phyloP scores from a whole-genome alignment of 2,888 invertebrate species.

The Petrolisthes manimaculis region DNA sequence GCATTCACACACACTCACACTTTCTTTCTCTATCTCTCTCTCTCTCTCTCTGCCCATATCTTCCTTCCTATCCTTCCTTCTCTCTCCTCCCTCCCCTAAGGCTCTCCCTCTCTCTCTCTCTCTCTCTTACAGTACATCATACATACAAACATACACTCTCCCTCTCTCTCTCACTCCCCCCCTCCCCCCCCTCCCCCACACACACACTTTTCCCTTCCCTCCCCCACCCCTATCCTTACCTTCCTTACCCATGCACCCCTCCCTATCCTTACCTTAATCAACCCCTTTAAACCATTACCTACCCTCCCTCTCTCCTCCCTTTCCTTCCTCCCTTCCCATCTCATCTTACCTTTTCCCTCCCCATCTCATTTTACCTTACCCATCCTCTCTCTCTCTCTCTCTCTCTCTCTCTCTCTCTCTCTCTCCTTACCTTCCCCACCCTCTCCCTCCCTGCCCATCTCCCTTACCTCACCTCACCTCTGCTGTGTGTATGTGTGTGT shows the following conservation, averaged over 20 bases:
- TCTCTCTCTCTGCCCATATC: too few species aligned
- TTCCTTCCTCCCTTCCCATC: background rate
- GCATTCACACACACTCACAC: too few species aligned
- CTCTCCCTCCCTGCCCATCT: background rate
- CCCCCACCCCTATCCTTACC: background rate
- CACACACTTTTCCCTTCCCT: background rate
- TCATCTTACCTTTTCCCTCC: background rate
- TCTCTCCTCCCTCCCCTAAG: background rate
- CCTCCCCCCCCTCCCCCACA: background rate
- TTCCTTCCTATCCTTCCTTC: too few species aligned
- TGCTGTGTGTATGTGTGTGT: too few species aligned
- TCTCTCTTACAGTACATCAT: too few species aligned
- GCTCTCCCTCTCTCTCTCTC: background rate
- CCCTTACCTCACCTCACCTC: background rate
- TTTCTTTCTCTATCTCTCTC: too few species aligned
- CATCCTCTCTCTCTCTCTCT: background rate
- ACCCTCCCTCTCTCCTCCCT: background rate
- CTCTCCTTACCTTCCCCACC: background rate
- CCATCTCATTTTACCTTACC: background rate
- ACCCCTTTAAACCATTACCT: background rate
- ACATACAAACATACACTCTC: too few species aligned
- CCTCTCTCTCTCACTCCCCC: background rate
- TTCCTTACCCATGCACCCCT: background rate
- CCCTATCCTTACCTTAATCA: background rate
- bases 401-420: background rate